Evolutionary conservation across 2,888 invertebrate genomes (phyloP).

Genomic region (Drosophila anomalata): DNA sequence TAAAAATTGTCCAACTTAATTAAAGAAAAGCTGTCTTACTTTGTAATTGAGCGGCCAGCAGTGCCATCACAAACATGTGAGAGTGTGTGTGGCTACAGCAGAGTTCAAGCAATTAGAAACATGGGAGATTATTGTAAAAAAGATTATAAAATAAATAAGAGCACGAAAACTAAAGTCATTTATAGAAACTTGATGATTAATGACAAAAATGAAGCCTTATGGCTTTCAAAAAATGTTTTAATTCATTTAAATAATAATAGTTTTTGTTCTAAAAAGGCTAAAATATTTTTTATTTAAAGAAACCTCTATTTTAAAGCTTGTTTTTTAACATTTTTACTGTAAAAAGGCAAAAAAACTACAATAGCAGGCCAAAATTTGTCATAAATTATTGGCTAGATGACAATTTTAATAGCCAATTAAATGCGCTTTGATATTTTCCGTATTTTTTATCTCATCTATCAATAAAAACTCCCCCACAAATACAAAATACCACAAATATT

Average conservation of each 20-base stretch:
- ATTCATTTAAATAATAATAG: no score
- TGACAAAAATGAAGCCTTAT: no score
- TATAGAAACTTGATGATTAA: no score
- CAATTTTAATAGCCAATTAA: background rate
- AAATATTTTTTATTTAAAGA: no score
- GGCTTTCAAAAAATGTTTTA: no score
- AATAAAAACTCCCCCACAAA: background rate
- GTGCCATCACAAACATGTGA: conserved; percentile 33
- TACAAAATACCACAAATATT: background rate
- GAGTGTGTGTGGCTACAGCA: background rate
- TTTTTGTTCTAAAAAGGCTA: no score
- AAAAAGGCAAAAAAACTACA: no score
- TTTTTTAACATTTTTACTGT: no score
- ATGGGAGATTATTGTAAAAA: background rate
- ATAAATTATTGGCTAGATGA: background rate
- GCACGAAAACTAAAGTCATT: no score
- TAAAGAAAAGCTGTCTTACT: conserved; percentile 74
- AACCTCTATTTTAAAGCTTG: no score
- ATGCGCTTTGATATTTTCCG: background rate
- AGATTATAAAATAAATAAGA: no score
- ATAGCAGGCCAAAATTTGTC: no score
- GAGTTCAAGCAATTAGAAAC: background rate
- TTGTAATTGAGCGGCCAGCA: conserved; percentile 60
- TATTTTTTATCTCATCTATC: background rate
- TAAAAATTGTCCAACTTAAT: conserved; percentile 77